phyloP scores from a whole-genome alignment of 1,140 invertebrate species.

The Brachionus manjavacas region DNA sequence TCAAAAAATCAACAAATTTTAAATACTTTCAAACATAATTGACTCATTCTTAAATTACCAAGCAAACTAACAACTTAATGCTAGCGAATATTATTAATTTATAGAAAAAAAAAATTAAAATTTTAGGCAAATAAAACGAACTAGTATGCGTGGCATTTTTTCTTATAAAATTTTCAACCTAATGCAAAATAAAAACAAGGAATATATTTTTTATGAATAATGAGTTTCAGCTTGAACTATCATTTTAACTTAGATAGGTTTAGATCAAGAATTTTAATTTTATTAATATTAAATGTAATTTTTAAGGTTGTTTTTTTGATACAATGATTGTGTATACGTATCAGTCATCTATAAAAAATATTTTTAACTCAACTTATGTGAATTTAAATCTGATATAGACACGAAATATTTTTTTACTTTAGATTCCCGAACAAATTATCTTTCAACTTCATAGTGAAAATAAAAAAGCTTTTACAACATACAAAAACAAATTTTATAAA shows the following conservation, averaged over 20 bases:
- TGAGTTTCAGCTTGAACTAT: neutral
- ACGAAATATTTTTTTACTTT: neutral
- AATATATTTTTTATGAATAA: neutral
- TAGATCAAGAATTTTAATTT: neutral
- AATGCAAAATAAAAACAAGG: neutral
- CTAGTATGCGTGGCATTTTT: neutral
- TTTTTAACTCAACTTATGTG: neutral
- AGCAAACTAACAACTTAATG: neutral
- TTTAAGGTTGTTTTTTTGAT: neutral
- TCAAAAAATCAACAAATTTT: neutral
- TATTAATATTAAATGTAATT: neutral
- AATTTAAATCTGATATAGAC: neutral
- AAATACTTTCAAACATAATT: neutral
- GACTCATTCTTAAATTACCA: neutral
- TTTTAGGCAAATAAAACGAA: neutral
- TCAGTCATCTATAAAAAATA: neutral
- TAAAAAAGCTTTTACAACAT: neutral
- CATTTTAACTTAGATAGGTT: neutral
- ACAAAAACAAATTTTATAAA: neutral
- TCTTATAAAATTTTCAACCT: neutral
- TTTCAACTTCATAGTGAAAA: no score
- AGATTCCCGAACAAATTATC: neutral
- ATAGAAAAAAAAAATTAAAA: neutral
- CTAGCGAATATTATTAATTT: neutral
- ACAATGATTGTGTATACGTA: neutral